phyloP scores from a whole-genome alignment of 1,140 invertebrate genomes.

The Drosophila murphyi region DNA sequence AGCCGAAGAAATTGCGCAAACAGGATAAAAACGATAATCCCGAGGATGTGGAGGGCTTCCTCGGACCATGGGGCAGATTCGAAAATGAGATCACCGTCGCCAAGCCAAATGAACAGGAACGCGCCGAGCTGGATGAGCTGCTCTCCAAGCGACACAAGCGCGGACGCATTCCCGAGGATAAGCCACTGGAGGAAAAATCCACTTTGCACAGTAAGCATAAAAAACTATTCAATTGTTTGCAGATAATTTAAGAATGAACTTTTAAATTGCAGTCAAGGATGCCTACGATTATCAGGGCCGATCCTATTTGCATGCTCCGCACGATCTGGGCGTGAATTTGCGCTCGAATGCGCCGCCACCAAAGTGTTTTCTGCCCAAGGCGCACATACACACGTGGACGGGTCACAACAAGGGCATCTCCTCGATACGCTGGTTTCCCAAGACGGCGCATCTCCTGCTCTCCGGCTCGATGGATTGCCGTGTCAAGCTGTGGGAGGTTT shows the following conservation, averaged over 20 bases:
- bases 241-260: not conserved
- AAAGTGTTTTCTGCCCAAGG: constrained; percentile 98
- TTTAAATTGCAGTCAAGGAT: constrained; percentile 94
- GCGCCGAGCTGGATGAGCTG: constrained; percentile 96
- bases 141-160: constrained; percentile 95
- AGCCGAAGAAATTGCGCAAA: constrained; percentile 94
- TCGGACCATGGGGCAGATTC: constrained; percentile 98
- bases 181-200: constrained; percentile 96
- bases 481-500: constrained; percentile 99
- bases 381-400: constrained; percentile 97
- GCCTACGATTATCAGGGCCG: constrained; percentile 98
- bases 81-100: constrained; percentile 94
- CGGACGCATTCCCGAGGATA: constrained; percentile 92
- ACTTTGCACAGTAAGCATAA: constrained; percentile 94
- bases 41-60: constrained; percentile 96
- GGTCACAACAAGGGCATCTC: constrained; percentile 99
- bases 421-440: constrained; percentile 97
- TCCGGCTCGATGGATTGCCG: constrained; percentile 98
- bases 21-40: constrained; percentile 95
- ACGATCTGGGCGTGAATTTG: constrained; percentile 98
- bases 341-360: constrained; percentile 96
- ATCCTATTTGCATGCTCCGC: constrained; percentile 96
- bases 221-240: not conserved
- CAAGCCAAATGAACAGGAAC: constrained; percentile 96
- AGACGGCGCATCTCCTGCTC: constrained; percentile 96